Evolutionary conservation across 2,113 vertebrate species (phyloP).

Genomic region (Tragelaphus strepsiceros): DNA sequence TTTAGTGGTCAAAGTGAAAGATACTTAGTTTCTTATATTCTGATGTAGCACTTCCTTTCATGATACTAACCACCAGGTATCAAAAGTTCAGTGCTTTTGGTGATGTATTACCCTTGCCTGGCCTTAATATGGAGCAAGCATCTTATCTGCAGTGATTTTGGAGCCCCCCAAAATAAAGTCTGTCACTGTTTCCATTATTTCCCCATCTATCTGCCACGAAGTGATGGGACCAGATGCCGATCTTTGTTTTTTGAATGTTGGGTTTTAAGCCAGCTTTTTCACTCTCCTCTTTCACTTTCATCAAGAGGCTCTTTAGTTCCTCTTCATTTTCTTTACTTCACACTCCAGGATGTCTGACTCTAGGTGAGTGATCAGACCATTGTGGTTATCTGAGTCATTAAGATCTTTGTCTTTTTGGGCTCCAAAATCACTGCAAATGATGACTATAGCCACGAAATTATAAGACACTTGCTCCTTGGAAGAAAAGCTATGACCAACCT

Average conservation of each 20-base stretch:
- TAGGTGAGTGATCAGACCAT: not conserved
- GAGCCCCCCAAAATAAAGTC: not conserved
- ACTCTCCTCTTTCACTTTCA: not conserved
- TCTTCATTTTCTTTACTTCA: not conserved
- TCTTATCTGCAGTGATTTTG: not conserved
- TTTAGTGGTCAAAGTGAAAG: not conserved
- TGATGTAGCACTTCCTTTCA: not conserved
- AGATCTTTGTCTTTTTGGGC: not conserved
- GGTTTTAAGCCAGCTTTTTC: not conserved
- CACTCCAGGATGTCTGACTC: not conserved
- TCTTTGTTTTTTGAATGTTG: not conserved
- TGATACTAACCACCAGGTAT: not conserved
- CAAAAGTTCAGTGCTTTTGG: not conserved
- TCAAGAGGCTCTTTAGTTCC: not conserved
- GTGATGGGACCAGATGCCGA: not conserved
- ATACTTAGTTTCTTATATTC: not conserved
- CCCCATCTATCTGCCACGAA: not conserved
- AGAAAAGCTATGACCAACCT: not conserved
- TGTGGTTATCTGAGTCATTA: not conserved
- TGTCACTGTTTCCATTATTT: not conserved
- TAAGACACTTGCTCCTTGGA: not conserved
- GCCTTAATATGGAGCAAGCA: not conserved
- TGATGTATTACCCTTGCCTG: not conserved
- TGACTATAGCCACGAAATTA: not conserved
- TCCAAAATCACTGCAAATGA: not conserved